Evolutionary conservation across 2,113 vertebrate genomes (phyloP).

Genomic region (Ptilorrhoa leucosticta): DNA sequence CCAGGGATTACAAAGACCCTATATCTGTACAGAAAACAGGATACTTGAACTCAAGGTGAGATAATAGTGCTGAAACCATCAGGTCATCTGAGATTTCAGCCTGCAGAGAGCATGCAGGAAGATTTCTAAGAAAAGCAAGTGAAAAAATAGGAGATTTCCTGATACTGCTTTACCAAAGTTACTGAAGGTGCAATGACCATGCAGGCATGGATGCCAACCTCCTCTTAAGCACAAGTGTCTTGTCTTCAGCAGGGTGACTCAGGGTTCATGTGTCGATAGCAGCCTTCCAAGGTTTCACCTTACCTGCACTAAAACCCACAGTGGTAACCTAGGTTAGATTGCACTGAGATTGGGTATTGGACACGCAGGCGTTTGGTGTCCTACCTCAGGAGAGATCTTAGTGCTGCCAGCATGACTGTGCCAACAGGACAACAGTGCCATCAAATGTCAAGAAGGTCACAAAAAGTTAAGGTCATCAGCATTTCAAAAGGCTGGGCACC

Average conservation of each 20-base stretch:
- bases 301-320: neutral
- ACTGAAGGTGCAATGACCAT: neutral
- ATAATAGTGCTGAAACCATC: neutral
- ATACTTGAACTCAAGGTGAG: neutral
- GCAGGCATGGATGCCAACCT: neutral
- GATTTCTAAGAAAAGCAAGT: neutral
- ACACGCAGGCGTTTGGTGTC: neutral
- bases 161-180: neutral
- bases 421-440: neutral
- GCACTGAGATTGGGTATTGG: neutral
- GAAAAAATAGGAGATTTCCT: neutral
- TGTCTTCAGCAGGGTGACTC: neutral
- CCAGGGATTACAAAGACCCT: neutral
- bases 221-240: neutral
- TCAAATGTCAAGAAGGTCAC: neutral
- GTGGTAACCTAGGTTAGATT: neutral
- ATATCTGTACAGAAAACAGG: neutral
- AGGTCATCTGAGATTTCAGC: neutral
- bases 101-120: neutral
- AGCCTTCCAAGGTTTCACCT: neutral
- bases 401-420: neutral
- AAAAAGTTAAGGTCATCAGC: neutral
- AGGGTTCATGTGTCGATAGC: rapidly evolving
- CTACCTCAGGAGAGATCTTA: neutral
- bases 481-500: neutral